phyloP scores from a whole-genome alignment of 2,113 vertebrate genomes.

The Petroica traversi region DNA sequence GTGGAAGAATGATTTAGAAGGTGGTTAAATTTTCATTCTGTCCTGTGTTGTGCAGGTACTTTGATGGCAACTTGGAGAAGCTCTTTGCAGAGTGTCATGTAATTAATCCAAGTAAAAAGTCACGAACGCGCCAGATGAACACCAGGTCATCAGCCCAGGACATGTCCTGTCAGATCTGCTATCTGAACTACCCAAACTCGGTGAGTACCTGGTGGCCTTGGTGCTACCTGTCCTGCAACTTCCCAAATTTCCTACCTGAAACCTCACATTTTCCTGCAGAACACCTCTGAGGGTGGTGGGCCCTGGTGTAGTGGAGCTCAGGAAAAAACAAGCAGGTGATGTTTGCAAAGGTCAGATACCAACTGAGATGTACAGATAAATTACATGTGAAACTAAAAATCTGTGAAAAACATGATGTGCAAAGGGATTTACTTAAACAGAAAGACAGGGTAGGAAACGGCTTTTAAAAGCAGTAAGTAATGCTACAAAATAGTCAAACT shows the following conservation, averaged over 20 bases:
- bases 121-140: conserved; percentile 95
- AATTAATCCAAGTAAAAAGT: conserved; percentile 99
- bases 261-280: background rate
- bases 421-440: background rate
- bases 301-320: background rate
- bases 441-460: background rate
- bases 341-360: background rate
- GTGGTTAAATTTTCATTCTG: background rate
- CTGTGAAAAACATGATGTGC: background rate
- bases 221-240: background rate
- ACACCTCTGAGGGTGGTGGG: background rate
- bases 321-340: background rate
- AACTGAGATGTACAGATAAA: background rate
- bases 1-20: background rate
- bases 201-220: conserved; percentile 78
- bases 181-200: conserved; percentile 97
- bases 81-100: conserved; percentile 99
- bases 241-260: background rate
- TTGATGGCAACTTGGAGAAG: conserved; percentile 98
- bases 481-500: background rate
- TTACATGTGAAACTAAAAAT: background rate
- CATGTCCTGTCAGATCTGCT: conserved; percentile 99
- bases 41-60: conserved; percentile 85
- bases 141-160: conserved; percentile 98
- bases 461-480: background rate